Base-by-base conservation (phyloP, 2,113 vertebrate genomes). In the Periophthalmodon schlosseri region DNA sequence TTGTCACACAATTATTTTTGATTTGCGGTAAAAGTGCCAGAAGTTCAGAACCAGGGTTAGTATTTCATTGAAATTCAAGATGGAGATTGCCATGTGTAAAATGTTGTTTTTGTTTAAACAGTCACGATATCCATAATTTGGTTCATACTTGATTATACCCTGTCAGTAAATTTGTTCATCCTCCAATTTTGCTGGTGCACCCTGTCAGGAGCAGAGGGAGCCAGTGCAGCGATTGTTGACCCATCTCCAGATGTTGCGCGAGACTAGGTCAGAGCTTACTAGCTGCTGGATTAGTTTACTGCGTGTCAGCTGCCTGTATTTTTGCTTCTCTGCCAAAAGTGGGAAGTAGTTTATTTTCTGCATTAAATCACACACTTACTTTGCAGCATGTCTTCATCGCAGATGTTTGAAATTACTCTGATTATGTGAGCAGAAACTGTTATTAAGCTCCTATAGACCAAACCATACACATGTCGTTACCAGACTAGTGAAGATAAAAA, bases 1-100 rank as follows among this genome's bases (percentile, higher is more conserved):
- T 44, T 79, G 58, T 57, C 12, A 60, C 61, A 46, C 34, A 76
- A 21, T 74, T 54, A 64, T 67, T 77, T 44, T 34, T 33, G 65
- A 60, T 68, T 49, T 33, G 5, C 16, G 58, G 47, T 47, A 73
- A 64, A 18, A 36, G 33, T 65, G 28, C 10, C 63, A 28, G n/a
- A 23, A 11, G n/a, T 12, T 11, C 56, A 57, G 21, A 52, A 21
- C 52, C 21, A 56, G 52, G 20, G 20, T 21, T 1, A 10, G 52
- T n/a, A 1, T 56, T n/a, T n/a, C 11, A 52, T 52, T 18, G 3
- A 52, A 18, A 52, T 28, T 28, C 28, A 18, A 16, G 14, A 18
- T 50, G 49, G 15, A 18, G 49, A 52, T 20, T 20, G 49, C 14
- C 49, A n/a, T 56, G 14, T 49, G 47, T 49, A 13, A 13, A 47